Base-by-base conservation (phyloP, 2,797 vertebrate genomes). In the Semotilus atromaculatus region DNA sequence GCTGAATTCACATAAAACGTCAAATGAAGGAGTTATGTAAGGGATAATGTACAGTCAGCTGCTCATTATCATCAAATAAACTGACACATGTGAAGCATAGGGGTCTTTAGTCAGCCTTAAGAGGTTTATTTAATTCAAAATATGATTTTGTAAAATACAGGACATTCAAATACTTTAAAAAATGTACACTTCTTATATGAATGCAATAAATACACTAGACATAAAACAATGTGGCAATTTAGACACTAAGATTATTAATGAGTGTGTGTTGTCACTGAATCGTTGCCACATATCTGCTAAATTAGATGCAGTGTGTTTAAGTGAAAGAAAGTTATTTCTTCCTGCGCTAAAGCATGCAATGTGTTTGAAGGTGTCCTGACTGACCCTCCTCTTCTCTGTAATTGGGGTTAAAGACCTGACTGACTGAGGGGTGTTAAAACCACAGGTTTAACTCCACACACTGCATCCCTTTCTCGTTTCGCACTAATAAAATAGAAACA, bases 371-470 rank as follows among this genome's bases (percentile, higher is more conserved):
- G 55, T 72, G 68, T 36, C 26, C 19, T 68, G 70, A 53, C 10
- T 34, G 68, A 29, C 23, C 72, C 83, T 77, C 55, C 67, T 83
- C 67, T 83, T 73, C 71, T 66, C 62, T 86, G 38, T 80, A 77
- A 78, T 48, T 76, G 79, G 53, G 73, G 80, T 82, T 77, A 86
- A 82, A 82, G 26, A 81, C 84, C 23, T 45, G 38, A 73, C 34
- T 45, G 78, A 13, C 38, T 67, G 72, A 36, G 66, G 51, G 72
- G 23, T 13, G 10, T 68, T 83, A 55, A 64, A 62, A 62, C 38
- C 68, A 38, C 67, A 72, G 75, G 34, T 74, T 77, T 62, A 74
- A 19, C 66, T 45, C 16, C 6, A 9, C 74, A 16, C 45, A 5
- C 60, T 53, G 19, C 2, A 68, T 5, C 1, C 18, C 19, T 84